phyloP scores from a whole-genome alignment of 1,140 invertebrate species.

The Drosophila persimilis region DNA sequence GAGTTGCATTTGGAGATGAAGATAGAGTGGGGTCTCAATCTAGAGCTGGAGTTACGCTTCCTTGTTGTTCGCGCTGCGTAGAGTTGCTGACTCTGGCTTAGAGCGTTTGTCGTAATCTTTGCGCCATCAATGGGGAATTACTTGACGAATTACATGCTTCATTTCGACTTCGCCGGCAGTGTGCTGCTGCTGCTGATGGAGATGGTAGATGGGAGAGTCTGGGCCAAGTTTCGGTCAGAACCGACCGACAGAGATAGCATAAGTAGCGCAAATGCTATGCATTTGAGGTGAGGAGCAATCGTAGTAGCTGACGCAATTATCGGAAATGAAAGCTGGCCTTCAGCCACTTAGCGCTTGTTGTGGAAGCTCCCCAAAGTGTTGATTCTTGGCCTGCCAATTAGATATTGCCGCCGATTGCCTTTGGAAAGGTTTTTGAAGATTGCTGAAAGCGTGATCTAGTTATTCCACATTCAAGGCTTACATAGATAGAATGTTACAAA shows the following conservation, averaged over 20 bases:
- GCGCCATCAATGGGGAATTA: constrained; percentile 77
- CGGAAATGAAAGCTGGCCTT: constrained; percentile 51
- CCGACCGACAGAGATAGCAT: constrained; percentile 46
- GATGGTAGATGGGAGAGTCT: constrained; percentile 31
- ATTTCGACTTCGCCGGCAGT: constrained; percentile 43
- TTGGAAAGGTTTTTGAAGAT: constrained; percentile 21
- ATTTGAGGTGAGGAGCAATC: constrained; percentile 56
- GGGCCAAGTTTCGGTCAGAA: constrained; percentile 19
- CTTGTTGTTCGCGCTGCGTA: constrained; percentile 50
- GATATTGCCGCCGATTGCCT: constrained; percentile 35
- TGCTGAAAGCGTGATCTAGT: constrained; percentile 7
- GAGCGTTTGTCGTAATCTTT: constrained; percentile 76
- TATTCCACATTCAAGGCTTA: too few species aligned
- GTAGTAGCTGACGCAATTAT: constrained; percentile 62
- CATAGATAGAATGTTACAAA: too few species aligned
- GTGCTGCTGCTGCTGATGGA: constrained; percentile 11
- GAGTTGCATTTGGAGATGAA: constrained; percentile 13
- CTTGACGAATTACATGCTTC: constrained; percentile 75
- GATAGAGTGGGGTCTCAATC: too few species aligned
- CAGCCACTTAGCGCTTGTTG: constrained; percentile 48
- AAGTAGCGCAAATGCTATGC: constrained; percentile 73
- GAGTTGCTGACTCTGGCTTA: constrained; percentile 64
- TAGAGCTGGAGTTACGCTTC: constrained; percentile 24
- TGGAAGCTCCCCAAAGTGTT: constrained; percentile 35
- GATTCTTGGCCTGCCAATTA: constrained; percentile 37